phyloP scores from a whole-genome alignment of 2,113 vertebrate species.

The Numida meleagris region DNA sequence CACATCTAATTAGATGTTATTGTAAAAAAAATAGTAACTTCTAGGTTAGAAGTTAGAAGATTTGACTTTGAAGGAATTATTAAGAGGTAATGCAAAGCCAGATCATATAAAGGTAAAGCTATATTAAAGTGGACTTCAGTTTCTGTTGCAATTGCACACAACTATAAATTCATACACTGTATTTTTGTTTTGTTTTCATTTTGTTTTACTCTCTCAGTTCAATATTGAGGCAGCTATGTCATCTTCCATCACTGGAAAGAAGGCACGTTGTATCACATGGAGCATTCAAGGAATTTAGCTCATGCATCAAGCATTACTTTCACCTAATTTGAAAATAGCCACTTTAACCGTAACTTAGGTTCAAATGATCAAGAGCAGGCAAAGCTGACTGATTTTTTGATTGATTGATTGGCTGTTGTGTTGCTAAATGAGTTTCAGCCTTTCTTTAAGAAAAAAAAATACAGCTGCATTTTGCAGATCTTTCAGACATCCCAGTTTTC shows the following conservation, averaged over 20 bases:
- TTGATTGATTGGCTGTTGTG: too few relatives aligned
- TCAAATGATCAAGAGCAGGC: not conserved
- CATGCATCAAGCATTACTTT: not conserved
- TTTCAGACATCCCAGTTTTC: not conserved
- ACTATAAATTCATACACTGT: not conserved
- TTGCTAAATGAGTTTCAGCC: not conserved
- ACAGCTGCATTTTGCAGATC: rapidly evolving
- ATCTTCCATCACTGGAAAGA: not conserved
- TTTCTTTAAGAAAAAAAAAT: not conserved
- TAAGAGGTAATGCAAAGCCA: not conserved
- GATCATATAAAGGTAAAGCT: not conserved
- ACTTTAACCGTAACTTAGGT: rapidly evolving
- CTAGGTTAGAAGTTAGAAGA: not conserved
- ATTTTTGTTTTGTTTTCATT: not conserved
- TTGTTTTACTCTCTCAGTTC: not conserved
- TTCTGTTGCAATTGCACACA: rapidly evolving
- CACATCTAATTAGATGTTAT: too few relatives aligned
- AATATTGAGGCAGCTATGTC: not conserved
- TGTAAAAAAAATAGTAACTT: too few relatives aligned
- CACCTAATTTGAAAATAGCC: not conserved
- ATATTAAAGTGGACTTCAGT: not conserved
- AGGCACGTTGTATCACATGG: not conserved
- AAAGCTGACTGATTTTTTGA: not conserved
- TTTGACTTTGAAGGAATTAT: not conserved
- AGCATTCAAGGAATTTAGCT: not conserved